Evolutionary conservation across 2,888 invertebrate genomes (phyloP), one percentile per base, ranked within the genome.

Genomic region (Scotopteryx bipunctaria): DNA sequence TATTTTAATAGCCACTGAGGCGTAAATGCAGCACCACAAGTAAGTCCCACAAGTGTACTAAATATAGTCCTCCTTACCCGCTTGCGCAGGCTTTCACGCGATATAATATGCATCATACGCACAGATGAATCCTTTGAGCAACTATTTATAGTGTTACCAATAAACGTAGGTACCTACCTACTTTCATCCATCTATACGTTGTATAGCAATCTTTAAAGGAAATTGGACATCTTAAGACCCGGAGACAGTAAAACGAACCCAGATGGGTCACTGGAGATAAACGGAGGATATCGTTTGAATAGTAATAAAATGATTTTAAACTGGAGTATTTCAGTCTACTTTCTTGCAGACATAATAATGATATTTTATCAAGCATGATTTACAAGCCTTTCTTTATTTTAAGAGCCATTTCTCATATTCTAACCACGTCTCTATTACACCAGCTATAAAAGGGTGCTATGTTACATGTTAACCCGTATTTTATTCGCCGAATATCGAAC

Each of bases 51-150:
- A 41, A 42, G 46, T 37, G 42, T 31, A 31, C 67, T 76, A 71
- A 74, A 72, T 71, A 77, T 78, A 81, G 55, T 42, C 50, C 59
- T 72, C 62, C 71, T 77, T 73, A 61, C 65, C 53, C 50, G 52
- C 57, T 25, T 64, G 59, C 57, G 48, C 41, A 45, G 36, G 62
- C 69, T 79, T 78, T 73, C 78, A 71, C 60, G 47, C 71, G 73
- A 78, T 78, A 78, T 79, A 67, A 49, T 66, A 63, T 75, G 73
- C 73, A 73, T 72, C 78, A 72, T 69, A 71, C 79, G 78, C 74
- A 75, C 70, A 66, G 59, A 58, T 80, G 80, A 78, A 78, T 73
- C 79, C 80, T 81, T 81, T 81, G 77, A 72, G 66, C 65, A 57
- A 61, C 57, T 68, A 66, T 59, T 58, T 65, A 63, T 63, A 48